phyloP scores from a whole-genome alignment of 2,888 invertebrate species.

The Hecatera dysodea region DNA sequence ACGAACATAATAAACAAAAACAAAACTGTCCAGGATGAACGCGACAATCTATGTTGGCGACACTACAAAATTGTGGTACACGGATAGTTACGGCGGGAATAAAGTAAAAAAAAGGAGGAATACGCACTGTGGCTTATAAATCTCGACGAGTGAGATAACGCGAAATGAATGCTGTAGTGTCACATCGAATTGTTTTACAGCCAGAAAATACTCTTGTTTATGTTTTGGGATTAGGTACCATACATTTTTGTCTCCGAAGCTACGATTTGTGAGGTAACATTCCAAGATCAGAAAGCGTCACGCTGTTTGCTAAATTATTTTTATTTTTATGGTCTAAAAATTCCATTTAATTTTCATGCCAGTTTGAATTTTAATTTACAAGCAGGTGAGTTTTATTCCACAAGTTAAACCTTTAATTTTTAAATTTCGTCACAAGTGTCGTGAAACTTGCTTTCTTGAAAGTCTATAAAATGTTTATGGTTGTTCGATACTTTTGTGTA shows the following conservation, averaged over 20 bases:
- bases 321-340: neutral
- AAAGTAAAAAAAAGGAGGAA: constrained; percentile 32
- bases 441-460: constrained; percentile 16
- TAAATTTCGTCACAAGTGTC: neutral
- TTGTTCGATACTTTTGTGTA: neutral
- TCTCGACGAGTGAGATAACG: constrained; percentile 62
- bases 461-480: constrained; percentile 30
- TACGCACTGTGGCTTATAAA: constrained; percentile 59
- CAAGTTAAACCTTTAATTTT: neutral
- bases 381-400: constrained; percentile 4
- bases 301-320: neutral
- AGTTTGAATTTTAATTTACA: neutral
- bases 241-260: constrained; percentile 44
- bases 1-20: constrained; percentile 35
- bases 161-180: constrained; percentile 58
- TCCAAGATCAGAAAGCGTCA: constrained; percentile 1
- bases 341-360: no score
- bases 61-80: constrained; percentile 22
- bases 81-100: constrained; percentile 32
- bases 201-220: constrained; percentile 62
- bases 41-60: constrained; percentile 1
- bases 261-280: constrained; percentile 26
- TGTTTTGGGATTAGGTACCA: constrained; percentile 53
- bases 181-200: constrained; percentile 62
- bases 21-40: constrained; percentile 15